Conservation (phyloP, 2,113 vertebrate species). For the Eurypyga helias region DNA sequence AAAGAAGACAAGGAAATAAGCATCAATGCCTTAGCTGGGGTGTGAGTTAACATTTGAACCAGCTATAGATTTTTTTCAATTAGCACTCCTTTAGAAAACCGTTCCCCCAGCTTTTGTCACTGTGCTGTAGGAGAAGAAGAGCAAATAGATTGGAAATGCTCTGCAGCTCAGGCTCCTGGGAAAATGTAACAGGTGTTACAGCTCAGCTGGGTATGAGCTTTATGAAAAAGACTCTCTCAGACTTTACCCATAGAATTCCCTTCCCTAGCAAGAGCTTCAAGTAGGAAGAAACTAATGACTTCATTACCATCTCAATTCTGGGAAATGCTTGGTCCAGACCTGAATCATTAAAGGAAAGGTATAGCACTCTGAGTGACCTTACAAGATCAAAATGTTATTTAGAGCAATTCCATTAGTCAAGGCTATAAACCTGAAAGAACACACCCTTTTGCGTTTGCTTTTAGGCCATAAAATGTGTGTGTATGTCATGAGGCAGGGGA, state of each 20-base stretch:
- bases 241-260: conserved; percentile 81
- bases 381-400: conserved; percentile 81
- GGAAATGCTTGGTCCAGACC: conserved; percentile 82
- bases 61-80: conserved; percentile 74
- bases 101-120: conserved; percentile 77
- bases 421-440: conserved; percentile 76
- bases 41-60: conserved; percentile 71
- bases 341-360: conserved; percentile 84
- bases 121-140: conserved; percentile 75
- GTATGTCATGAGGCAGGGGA: background rate
- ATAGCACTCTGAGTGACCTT: conserved; percentile 81
- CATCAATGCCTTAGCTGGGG: conserved; percentile 57
- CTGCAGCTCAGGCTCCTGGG: conserved; percentile 82
- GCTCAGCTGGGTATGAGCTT: conserved; percentile 81
- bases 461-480: conserved; percentile 58
- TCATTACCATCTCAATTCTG: conserved; percentile 90
- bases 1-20: conserved; percentile 73
- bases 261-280: conserved; percentile 81
- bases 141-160: conserved; percentile 83
- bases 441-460: conserved; percentile 58
- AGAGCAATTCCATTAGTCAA: conserved; percentile 79
- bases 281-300: conserved; percentile 87
- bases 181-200: conserved; percentile 92
- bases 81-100: conserved; percentile 77
- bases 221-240: conserved; percentile 80